A percentile compares a stretch with the other conserved stretches of the same genome.
Evolutionary conservation across 2,797 vertebrate genomes (phyloP).

Genomic region (Cossypha polioptera): DNA sequence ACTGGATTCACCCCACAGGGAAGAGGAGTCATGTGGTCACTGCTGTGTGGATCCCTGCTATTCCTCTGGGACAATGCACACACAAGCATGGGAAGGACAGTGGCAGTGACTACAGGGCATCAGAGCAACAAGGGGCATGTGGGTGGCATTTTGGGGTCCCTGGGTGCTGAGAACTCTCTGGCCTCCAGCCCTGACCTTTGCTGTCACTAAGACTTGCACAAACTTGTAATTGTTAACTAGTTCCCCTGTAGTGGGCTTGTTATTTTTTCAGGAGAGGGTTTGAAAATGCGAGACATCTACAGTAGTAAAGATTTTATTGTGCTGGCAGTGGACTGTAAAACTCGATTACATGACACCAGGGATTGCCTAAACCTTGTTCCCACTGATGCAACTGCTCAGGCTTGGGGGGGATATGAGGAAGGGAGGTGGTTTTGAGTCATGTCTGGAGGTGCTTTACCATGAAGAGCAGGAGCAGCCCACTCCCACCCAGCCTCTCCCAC

Average conservation of each 20-base stretch:
- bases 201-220: slow-evolving; percentile 15
- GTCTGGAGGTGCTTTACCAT: not conserved
- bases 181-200: not conserved
- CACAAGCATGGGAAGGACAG: accelerated
- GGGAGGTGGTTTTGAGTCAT: not conserved
- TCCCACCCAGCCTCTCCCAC: not conserved
- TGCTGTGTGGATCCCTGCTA: not conserved
- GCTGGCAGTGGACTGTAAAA: slow-evolving; percentile 11
- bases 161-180: not conserved
- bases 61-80: accelerated
- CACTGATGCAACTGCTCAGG: not conserved
- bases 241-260: not conserved
- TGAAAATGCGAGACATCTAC: slow-evolving; percentile 46
- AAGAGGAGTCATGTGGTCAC: not conserved
- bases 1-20: not conserved
- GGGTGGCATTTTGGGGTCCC: not conserved
- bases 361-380: slow-evolving; percentile 30
- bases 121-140: accelerated
- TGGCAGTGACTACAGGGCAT: not conserved
- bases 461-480: not conserved
- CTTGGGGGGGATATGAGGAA: not conserved
- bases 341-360: slow-evolving; percentile 1
- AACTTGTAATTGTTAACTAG: slow-evolving; percentile 18
- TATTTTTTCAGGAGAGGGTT: slow-evolving; percentile 29
- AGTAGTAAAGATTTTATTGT: slow-evolving; percentile 59